Evolutionary conservation across 2,888 invertebrate genomes (phyloP), one percentile per base, ranked within the genome.

Genomic region (Elysia crispata): DNA sequence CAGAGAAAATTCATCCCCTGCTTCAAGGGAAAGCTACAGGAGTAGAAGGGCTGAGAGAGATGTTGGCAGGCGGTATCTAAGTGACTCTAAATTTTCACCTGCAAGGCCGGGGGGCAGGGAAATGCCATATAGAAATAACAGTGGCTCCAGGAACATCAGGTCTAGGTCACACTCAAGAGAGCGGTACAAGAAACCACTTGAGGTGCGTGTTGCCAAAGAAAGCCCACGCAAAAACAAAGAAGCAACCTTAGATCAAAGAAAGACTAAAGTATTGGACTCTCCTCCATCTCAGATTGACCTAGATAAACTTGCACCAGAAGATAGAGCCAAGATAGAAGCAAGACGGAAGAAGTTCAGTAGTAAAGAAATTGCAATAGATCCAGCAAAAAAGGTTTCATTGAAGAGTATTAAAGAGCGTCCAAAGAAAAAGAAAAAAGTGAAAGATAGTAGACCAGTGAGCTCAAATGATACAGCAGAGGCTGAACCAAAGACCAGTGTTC

Each of bases 351-450:
- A 86, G 72, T 85, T 87, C 83, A 82, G 83, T 75, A 76, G 23
- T 70, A 77, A 57, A 41, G 76, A 79, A 54, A 81, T 81, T 49
- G 70, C 79, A 41, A 83, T 80, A 75, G 81, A 67, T 64, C 69
- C 77, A n/a, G 83, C 81, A 41, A 86, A 86, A 69, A 86, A 84
- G 30, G 85, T 87, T 72, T 87, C 87, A n/a, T 82, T 87, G 28
- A 87, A 86, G 81, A 85, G 85, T 28, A 87, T 86, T 13, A 84
- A 83, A 60, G 80, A 81, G 67, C 82, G 74, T 57, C 54, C 72
- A 20, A 83, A 83, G 31, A 79, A 82, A 62, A 15, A 60, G 28
- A 80, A 67, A 73, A 73, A 67, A 54, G 41, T 41, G 41, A 41
- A 41, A 41, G 41, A 41, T 41, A 11, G 41, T 13, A 28, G 31